These are phyloP conservation scores for Papilio machaon DNA, from an alignment of 1,140 invertebrate genomes.

Conservation along the genomic window DNA sequence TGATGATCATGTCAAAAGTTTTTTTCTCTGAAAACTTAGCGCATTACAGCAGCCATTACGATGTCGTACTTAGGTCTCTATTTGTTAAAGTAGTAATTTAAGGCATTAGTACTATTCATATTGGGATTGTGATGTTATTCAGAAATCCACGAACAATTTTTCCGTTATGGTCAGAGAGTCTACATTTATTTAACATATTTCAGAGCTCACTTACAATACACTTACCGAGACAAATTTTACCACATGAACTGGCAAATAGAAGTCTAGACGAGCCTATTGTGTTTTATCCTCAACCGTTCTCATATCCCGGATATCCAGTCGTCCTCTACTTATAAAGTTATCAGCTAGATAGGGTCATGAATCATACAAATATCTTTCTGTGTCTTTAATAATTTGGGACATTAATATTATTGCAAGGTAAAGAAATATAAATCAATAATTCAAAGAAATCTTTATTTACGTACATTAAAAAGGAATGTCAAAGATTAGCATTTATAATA, in stretches of 20 bases:
- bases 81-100: background rate
- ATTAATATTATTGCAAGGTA: no score
- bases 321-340: constrained; percentile 59
- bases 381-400: no score
- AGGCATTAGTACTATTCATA: background rate
- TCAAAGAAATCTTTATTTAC: no score
- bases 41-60: no score
- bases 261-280: constrained; percentile 61
- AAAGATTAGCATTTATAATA: no score
- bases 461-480: no score
- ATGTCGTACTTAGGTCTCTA: background rate
- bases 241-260: constrained; percentile 59
- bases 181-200: constrained; percentile 15
- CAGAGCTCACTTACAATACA: constrained; percentile 43
- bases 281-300: constrained; percentile 71
- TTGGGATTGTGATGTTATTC: background rate
- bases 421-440: no score
- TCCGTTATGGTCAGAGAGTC: background rate
- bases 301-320: constrained; percentile 69
- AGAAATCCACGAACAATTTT: background rate
- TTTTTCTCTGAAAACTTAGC: no score
- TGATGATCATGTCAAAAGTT: no score
- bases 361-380: no score
- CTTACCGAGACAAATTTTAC: constrained; percentile 59
- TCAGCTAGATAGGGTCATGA: background rate